A percentile compares a stretch with the other conserved stretches of the same genome.
These are phyloP conservation scores for Andrena flavipes DNA, from an alignment of 2,888 invertebrate species.

Conservation along the genomic window DNA sequence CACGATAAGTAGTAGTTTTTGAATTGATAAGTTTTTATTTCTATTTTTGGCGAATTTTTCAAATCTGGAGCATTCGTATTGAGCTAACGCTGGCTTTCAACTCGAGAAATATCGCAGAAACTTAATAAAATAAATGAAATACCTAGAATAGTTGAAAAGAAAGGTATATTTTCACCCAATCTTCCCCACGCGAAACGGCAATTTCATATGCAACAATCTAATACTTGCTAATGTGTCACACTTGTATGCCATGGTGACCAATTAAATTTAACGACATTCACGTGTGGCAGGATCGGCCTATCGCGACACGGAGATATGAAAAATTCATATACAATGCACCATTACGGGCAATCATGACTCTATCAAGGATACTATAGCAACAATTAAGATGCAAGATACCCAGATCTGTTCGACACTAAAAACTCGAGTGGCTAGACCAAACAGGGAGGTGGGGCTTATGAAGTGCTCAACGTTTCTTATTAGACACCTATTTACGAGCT, in stretches of 20 bases:
- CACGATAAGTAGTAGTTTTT: too few relatives aligned
- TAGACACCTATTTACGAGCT: slow-evolving; percentile 18
- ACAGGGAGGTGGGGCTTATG: too few relatives aligned
- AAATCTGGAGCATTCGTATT: too few relatives aligned
- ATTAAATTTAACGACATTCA: slow-evolving; percentile 19
- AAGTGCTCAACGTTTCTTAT: slow-evolving; percentile 1
- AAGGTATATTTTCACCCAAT: too few relatives aligned
- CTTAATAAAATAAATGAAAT: too few relatives aligned
- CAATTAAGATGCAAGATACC: slow-evolving; percentile 6
- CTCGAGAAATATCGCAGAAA: too few relatives aligned
- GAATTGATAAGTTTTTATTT: too few relatives aligned
- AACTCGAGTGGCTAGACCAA: background rate
- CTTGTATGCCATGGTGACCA: background rate
- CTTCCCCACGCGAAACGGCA: too few relatives aligned
- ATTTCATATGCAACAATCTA: background rate
- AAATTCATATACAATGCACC: slow-evolving; percentile 6
- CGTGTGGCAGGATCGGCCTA: background rate
- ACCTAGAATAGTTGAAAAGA: too few relatives aligned
- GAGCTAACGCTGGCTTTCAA: too few relatives aligned
- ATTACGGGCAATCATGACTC: slow-evolving; percentile 11
- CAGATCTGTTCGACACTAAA: slow-evolving; percentile 4
- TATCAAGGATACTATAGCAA: slow-evolving; percentile 1
- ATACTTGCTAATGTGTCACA: background rate
- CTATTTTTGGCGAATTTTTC: too few relatives aligned
- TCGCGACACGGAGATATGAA: slow-evolving; percentile 4